These are phyloP conservation scores for Gallinago jamesoni DNA, from an alignment of 2,113 vertebrate species.

Conservation along the genomic window DNA sequence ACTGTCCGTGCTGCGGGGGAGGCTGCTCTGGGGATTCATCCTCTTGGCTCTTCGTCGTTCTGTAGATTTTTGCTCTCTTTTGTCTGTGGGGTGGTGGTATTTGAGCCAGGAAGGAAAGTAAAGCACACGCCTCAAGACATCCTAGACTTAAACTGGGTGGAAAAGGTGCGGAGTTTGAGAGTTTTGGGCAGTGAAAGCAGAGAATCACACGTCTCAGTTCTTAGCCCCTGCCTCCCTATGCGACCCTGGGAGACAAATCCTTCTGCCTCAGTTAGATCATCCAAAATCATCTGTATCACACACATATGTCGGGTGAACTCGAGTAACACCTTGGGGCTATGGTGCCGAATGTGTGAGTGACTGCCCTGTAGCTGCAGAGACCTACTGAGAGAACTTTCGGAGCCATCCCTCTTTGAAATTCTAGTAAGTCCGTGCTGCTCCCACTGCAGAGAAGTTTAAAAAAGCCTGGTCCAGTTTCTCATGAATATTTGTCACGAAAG, in stretches of 20 bases:
- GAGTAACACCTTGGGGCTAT: not conserved
- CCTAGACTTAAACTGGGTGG: not conserved
- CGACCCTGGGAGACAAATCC: not conserved
- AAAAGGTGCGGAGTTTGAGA: not conserved
- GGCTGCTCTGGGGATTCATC: not conserved
- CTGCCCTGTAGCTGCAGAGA: not conserved
- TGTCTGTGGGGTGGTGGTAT: not conserved
- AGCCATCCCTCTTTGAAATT: not conserved
- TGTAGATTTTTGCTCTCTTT: not conserved
- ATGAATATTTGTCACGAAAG: not conserved
- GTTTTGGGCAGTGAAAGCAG: not conserved
- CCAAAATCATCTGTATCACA: not conserved
- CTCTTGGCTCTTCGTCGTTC: not conserved
- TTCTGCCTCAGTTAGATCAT: not conserved
- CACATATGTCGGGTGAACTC: rapidly evolving
- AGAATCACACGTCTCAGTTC: not conserved
- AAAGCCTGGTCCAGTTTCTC: not conserved
- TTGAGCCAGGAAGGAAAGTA: not conserved
- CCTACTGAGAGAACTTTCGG: not conserved
- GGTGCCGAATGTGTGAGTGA: not conserved
- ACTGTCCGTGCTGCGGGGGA: not conserved
- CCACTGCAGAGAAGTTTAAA: not conserved
- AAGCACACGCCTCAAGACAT: not conserved
- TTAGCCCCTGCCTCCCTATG: not conserved
- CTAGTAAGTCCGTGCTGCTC: not conserved